Base-by-base conservation (phyloP, 2,797 vertebrate species). In the Mormyrops attenuatus region DNA sequence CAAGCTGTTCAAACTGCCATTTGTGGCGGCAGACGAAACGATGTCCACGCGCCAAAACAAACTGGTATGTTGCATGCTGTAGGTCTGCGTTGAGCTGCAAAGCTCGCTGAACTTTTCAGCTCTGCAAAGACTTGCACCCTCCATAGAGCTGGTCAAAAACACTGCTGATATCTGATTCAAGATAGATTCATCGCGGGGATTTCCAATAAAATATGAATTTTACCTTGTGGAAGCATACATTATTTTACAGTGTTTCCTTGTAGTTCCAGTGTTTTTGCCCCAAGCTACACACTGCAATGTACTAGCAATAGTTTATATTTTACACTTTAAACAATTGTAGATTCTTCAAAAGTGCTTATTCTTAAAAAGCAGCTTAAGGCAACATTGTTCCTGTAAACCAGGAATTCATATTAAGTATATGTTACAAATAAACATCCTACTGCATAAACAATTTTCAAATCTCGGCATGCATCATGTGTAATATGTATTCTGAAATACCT, bases 301-400 rank as follows among this genome's bases (percentile, higher is more conserved):
- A 80, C 15, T 41, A n/a, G 34, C 6, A 80, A 44, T 80, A 41
- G 34, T 41, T 80, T 80, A 80, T 8, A 44, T 80, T 80, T 80
- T 44, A 38, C 38, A n/a, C 73, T 44, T 80, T n/a, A 80, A 73
- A 38, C 69, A 73, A 73, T 41, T 89, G 60, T 5, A 7, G 41
- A 87, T 11, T 82, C 52, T 77, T 91, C 90, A 91, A n/a, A 91
- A 89, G 38, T 47, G 13, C 41, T 30, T 63, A 85, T 87, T 73
- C 77, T 41, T 52, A 88, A 73, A 69, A 84, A 85, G 41, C 41
- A 49, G n/a, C 82, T 85, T 22, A 49, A 52, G 82, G 82, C 82
- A 85, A 49, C 82, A 85, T 85, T 85, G 44, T 50, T 85, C 15
- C 11, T 50, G 41, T 52, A 44, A 44, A 85, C 1, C 82, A 85